Evolutionary conservation across 2,888 invertebrate species (phyloP), one percentile per base, ranked within the genome.

Genomic region (Aspidiotus destructor): DNA sequence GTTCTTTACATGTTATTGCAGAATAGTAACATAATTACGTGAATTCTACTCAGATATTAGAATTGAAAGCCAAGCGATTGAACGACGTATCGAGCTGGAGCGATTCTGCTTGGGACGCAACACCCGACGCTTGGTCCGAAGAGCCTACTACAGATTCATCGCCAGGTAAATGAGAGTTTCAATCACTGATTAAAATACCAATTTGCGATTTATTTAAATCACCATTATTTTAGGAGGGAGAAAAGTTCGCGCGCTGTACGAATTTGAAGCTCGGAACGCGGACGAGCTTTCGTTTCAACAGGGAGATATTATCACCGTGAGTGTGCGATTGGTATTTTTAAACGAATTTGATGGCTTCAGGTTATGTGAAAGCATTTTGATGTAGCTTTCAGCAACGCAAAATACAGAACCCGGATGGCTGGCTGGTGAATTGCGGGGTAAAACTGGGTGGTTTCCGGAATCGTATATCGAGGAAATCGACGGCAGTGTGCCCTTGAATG

Each of bases 361-460:
- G 10, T 48, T n/a, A n/a, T 48, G 42, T 52, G 52, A 60, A 28
- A 52, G 28, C 28, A 28, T 5, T 28, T 28, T 28, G 28, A 28
- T 28, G 5, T 9, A 65, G 62, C 57, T 41, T 52, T 55, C 62
- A 8, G 65, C 42, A 54, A 54, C 74, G 10, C 91, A 92, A 75
- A 88, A 87, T 73, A 89, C 93, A 0, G 98, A 98, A 76, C 95
- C 95, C 0, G 98, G 97, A n/a, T 99, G 98, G 96, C 80, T 92
- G 74, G 92, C 93, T 73, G 98, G 98, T 0, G 89, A 90, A 74
- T 86, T 93, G 42, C 83, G 90, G 75, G 96, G 94, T 5, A 87
- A 88, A 72, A 88, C 89, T 0, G 97, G 97, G 1, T 96, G 95
- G 94, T 97, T 97, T 80, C 97, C 97, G 0, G 93, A 95, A 77